phyloP scores from a whole-genome alignment of 2,797 vertebrate genomes.

The Stomatorhinus walkeri region DNA sequence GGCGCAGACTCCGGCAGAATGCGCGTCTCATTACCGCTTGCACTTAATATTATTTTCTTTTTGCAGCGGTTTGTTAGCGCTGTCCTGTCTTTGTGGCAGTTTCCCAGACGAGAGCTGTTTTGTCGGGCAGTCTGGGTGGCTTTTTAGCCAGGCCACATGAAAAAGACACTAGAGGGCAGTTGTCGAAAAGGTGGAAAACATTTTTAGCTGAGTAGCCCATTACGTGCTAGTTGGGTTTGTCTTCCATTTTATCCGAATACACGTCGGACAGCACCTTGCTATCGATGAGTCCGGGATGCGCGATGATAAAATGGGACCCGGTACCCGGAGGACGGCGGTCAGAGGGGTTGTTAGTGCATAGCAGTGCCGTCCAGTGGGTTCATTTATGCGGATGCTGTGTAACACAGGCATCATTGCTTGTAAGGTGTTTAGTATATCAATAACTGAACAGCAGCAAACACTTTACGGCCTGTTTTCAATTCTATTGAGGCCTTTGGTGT shows the following conservation, averaged over 20 bases:
- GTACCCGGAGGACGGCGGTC: neutral
- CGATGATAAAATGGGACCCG: neutral
- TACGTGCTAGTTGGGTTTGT: neutral
- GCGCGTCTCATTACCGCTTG: neutral
- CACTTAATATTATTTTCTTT: neutral
- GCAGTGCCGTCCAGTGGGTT: neutral
- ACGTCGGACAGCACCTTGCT: neutral
- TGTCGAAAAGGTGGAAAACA: constrained; percentile 7
- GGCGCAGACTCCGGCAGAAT: neutral
- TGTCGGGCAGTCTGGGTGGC: neutral
- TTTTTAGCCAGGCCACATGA: constrained; percentile 10
- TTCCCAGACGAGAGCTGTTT: neutral
- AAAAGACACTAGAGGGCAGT: constrained; percentile 17
- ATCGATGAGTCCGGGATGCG: neutral
- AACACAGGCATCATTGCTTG: neutral
- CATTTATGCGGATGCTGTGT: neutral
- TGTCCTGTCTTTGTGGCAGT: neutral
- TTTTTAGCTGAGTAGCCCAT: neutral
- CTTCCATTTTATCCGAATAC: neutral
- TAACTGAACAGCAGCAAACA: neutral
- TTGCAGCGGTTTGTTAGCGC: neutral
- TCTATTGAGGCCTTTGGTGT: neutral
- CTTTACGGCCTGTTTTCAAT: neutral
- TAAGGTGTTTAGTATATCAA: neutral
- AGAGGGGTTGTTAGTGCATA: neutral